These are phyloP conservation scores for Teleogryllus oceanicus DNA, from an alignment of 2,888 invertebrate species.

Conservation along the genomic window DNA sequence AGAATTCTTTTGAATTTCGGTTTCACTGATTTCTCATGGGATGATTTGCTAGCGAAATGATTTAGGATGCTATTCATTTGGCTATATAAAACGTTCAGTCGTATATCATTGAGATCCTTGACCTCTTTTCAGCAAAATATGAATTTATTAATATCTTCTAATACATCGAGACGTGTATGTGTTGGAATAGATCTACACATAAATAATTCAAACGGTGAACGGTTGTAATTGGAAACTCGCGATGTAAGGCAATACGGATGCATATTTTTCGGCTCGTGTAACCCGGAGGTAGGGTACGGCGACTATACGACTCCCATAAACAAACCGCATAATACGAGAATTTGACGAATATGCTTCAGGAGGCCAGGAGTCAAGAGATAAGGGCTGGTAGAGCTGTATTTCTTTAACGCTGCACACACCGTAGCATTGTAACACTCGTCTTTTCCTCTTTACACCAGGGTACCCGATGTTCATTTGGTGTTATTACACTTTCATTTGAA, in stretches of 20 bases:
- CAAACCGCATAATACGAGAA: conserved; percentile 8
- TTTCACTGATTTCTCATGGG: too few relatives aligned
- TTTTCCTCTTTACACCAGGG: neutral
- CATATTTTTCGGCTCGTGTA: neutral
- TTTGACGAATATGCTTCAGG: neutral
- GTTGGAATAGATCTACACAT: neutral
- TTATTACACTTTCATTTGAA: conserved; percentile 18
- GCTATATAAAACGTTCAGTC: too few relatives aligned
- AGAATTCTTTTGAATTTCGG: too few relatives aligned
- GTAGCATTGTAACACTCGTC: neutral
- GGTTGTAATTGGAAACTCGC: too few relatives aligned
- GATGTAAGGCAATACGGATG: neutral
- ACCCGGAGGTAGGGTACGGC: neutral
- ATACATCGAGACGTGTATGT: too few relatives aligned
- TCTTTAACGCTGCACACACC: neutral
- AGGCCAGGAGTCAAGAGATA: neutral
- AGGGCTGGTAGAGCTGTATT: neutral
- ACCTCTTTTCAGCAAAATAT: too few relatives aligned
- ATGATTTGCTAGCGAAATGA: too few relatives aligned
- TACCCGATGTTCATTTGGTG: conserved; percentile 8
- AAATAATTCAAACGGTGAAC: conserved; percentile 5
- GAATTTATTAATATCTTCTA: too few relatives aligned
- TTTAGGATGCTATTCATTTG: too few relatives aligned
- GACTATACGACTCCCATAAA: conserved; percentile 10
- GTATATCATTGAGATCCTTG: too few relatives aligned